Evolutionary conservation across 23 tunicate genomes (phyloP).

Genomic region (Halocynthia aurantium): DNA sequence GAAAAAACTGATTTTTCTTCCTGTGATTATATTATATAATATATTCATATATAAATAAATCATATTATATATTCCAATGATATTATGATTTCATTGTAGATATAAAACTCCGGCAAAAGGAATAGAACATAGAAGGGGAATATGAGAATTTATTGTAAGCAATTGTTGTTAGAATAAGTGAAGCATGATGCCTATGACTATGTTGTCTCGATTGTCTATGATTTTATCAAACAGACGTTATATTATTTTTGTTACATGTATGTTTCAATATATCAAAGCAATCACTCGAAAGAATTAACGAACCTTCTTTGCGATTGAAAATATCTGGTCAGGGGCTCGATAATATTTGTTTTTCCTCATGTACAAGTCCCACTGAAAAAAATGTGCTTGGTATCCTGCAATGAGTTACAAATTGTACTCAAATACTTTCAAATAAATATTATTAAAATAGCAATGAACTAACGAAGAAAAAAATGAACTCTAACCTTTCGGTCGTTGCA

Average conservation of each 20-base stretch:
- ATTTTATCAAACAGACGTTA: too few relatives aligned
- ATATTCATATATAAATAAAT: neutral
- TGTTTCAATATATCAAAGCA: too few relatives aligned
- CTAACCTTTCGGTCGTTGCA: constrained; percentile 28
- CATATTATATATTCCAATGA: neutral
- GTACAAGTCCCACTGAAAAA: constrained; percentile 14
- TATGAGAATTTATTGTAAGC: too few relatives aligned
- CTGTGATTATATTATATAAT: neutral
- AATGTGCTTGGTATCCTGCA: neutral
- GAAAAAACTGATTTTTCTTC: constrained; percentile 30
- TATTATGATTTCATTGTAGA: too few relatives aligned
- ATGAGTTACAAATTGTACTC: too few relatives aligned
- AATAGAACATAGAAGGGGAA: too few relatives aligned
- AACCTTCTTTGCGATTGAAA: constrained; percentile 22
- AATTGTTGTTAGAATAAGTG: too few relatives aligned
- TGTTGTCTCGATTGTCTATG: too few relatives aligned
- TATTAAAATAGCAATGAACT: constrained; percentile 6
- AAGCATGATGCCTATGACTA: too few relatives aligned
- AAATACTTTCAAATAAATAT: neutral
- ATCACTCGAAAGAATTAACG: neutral
- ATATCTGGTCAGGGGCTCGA: constrained; percentile 16
- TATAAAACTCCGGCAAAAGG: too few relatives aligned
- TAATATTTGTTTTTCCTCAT: constrained; percentile 17
- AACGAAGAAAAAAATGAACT: constrained; percentile 1
- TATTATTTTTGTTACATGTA: too few relatives aligned